These are phyloP conservation scores for Acanthoscelides obtectus DNA, from an alignment of 2,888 invertebrate species.

Conservation along the genomic window DNA sequence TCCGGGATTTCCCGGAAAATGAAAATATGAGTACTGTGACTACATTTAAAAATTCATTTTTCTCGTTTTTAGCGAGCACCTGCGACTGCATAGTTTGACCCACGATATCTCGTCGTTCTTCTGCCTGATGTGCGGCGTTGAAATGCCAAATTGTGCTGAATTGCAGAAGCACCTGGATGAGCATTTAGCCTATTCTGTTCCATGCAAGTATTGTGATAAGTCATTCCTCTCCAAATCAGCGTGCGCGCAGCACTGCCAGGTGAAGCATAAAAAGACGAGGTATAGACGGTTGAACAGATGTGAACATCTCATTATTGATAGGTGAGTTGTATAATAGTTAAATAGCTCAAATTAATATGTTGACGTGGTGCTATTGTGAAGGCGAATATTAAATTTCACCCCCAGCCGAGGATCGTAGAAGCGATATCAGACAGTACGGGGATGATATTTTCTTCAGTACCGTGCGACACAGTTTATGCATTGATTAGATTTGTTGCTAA, in stretches of 20 bases:
- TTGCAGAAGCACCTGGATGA: slow-evolving; percentile 20
- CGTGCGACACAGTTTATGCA: too few relatives aligned
- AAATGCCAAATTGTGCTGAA: slow-evolving; percentile 10
- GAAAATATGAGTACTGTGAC: too few relatives aligned
- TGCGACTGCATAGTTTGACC: slow-evolving; percentile 13
- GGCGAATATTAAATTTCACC: neutral
- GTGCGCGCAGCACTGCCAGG: neutral
- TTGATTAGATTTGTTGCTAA: too few relatives aligned
- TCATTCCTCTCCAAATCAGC: slow-evolving; percentile 15
- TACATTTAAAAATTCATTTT: too few relatives aligned
- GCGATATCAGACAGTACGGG: too few relatives aligned
- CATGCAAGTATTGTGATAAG: slow-evolving; percentile 23
- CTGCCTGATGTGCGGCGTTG: slow-evolving; percentile 19
- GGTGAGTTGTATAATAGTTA: too few relatives aligned
- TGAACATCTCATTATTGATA: neutral
- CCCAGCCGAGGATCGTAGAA: too few relatives aligned
- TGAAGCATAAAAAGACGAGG: neutral
- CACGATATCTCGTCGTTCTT: slow-evolving; percentile 16
- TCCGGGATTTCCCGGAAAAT: too few relatives aligned
- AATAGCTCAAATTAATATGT: too few relatives aligned
- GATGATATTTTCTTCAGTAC: too few relatives aligned
- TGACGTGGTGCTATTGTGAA: too few relatives aligned
- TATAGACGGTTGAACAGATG: neutral
- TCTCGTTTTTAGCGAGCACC: slow-evolving; percentile 14
- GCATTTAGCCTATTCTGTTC: slow-evolving; percentile 20